phyloP scores from a whole-genome alignment of 37 sponge, comb jelly and placozoan species.

The Eunapius fragilis region DNA sequence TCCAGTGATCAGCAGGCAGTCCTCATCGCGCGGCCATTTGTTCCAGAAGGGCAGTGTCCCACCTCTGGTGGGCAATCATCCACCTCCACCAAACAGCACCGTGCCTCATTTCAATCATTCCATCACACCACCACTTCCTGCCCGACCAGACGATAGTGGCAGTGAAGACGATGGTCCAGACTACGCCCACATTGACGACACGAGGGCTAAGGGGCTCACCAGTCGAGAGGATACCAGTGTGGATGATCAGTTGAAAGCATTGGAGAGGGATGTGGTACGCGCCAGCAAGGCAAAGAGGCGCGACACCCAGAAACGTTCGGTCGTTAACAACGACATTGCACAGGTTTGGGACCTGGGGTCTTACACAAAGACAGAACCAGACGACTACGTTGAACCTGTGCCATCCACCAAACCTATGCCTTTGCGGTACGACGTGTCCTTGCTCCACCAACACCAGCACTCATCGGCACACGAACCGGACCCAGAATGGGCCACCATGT shows the following conservation, averaged over 20 bases:
- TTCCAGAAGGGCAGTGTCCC: background rate
- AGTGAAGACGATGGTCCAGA: slow-evolving; percentile 41
- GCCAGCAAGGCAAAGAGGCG: slow-evolving; percentile 43
- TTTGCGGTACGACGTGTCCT: background rate
- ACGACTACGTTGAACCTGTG: slow-evolving; percentile 56
- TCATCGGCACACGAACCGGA: background rate
- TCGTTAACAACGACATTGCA: background rate
- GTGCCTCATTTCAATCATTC: background rate
- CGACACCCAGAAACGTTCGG: slow-evolving; percentile 3
- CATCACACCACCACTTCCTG: background rate
- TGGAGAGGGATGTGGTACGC: slow-evolving; percentile 9
- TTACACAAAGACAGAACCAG: slow-evolving; percentile 27
- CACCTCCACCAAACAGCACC: too few species aligned
- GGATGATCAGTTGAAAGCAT: slow-evolving; percentile 24
- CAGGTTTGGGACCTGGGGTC: background rate
- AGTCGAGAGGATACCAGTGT: background rate
- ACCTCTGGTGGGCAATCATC: background rate
- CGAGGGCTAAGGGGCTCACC: slow-evolving; percentile 26
- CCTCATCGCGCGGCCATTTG: background rate
- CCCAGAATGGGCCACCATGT: background rate
- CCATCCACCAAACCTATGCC: background rate
- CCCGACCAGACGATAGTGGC: background rate
- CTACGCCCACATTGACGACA: slow-evolving; percentile 50
- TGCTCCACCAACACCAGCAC: background rate
- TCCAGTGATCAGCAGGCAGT: background rate